Evolutionary conservation across 2,797 vertebrate species (phyloP), one percentile per base, ranked within the genome.

Genomic region (Myotis findleyi): DNA sequence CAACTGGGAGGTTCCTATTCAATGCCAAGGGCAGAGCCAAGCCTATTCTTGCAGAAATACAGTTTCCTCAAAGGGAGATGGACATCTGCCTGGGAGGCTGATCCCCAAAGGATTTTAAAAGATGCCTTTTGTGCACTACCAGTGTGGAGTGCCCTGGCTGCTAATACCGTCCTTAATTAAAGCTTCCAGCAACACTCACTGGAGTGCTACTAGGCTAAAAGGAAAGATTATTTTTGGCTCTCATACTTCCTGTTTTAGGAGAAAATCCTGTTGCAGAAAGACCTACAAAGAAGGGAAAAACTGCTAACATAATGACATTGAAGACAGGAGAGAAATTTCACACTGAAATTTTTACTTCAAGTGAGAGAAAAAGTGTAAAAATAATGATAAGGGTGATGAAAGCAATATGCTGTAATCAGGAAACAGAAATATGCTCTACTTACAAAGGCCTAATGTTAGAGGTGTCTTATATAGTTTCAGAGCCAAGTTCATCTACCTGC

Each of bases 211-310:
- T 81, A 69, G 87, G 87, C 90, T 93, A 87, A 97, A 91, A 95
- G 93, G 87, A 93, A 95, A 96, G 82, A 91, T 96, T 96, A 97
- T 97, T 97, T 97, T 94, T 93, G 96, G 95, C 93, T 89, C 33
- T 66, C 75, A 7, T 85, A 94, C 76, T 96, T 97, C 94, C 93
- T 93, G 96, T 94, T 93, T 86, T 69, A 96, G 86, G 83, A 94
- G 93, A 92, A 96, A 97, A 94, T 21, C 55, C 44, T 94, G 72
- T 94, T 96, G 53, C 85, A 96, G 83, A 93, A 96, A 96, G 94
- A 87, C 44, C 95, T 83, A 87, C 47, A 76, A 86, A 89, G 85
- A 80, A 51, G 82, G 20, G n/a, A 71, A 79, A 97, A 91, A 89
- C 87, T 96, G 94, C 79, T 94, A 87, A 93, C 79, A 96, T 94